Evolutionary conservation across 2,888 invertebrate genomes (phyloP), one percentile per base, ranked within the genome.

Genomic region (Apodemia zela): DNA sequence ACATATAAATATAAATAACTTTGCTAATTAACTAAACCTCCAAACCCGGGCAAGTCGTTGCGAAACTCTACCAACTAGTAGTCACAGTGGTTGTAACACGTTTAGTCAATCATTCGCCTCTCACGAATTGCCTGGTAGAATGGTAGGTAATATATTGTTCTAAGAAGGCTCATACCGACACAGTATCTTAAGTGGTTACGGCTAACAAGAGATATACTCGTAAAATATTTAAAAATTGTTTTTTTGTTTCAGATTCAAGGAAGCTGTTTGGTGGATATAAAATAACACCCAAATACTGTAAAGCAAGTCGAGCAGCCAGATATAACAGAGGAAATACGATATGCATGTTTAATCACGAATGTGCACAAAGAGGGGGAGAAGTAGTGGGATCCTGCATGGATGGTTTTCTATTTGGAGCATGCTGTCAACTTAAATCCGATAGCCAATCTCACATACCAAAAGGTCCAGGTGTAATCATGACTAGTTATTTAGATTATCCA

Each of bases 281-380:
- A 78, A 97, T 97, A 91, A 96, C 96, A 15, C 97, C 97, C 5
- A 94, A 95, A 70, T 94, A 94, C 71, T 97, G 97, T 85, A 95
- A 95, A 75, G 94, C 96, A 21, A 93, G 95, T 6, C 87, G 94
- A 78, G 93, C 94, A 49, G 89, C 94, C 21, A 93, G 90, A 70
- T 91, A 93, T 58, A 93, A 94, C 73, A 90, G 93, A 72, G 95
- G 95, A 0, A 95, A 95, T 51, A 96, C 95, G 49, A 95, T 97
- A 75, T 98, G 98, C 85, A 98, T 98, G 98, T 98, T 98, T 91
- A 97, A 98, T 86, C 97, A 97, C 76, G 97, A 98, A 79, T 98
- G 98, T 79, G 92, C 93, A 0, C 95, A 95, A 72, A 91, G 96
- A 68, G 94, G 94, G 0, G 98, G 98, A 0, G 94, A 95, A 78